phyloP scores from a whole-genome alignment of 2,113 vertebrate genomes.

The Rhynchopsitta pachyrhyncha region DNA sequence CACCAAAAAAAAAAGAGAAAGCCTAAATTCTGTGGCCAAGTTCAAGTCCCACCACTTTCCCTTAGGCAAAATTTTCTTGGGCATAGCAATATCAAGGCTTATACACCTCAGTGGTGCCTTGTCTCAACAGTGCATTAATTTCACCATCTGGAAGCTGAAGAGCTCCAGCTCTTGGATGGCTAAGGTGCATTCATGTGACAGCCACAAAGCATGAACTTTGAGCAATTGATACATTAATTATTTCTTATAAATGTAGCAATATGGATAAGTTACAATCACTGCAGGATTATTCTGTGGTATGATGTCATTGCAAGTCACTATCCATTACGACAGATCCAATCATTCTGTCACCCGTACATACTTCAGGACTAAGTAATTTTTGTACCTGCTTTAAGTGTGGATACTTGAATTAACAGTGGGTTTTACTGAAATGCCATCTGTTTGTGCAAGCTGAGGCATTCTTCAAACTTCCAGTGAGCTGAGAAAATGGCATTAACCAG shows the following conservation, averaged over 20 bases:
- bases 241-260: neutral
- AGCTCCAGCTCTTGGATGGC: neutral
- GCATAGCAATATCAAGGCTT: neutral
- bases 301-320: neutral
- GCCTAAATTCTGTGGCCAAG: neutral
- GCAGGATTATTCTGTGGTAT: neutral
- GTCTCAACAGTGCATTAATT: neutral
- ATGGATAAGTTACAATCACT: neutral
- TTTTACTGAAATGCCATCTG: neutral
- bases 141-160: neutral
- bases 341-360: accelerated
- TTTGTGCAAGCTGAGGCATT: neutral
- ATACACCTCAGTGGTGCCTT: neutral
- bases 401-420: neutral
- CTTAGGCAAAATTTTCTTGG: neutral
- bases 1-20: neutral
- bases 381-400: neutral
- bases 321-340: neutral
- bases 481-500: neutral
- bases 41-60: neutral
- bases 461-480: neutral
- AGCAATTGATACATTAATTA: neutral
- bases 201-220: neutral
- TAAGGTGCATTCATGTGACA: neutral
- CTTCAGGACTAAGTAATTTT: neutral